These are phyloP conservation scores for Halichoeres trimaculatus DNA, from an alignment of 2,113 vertebrate genomes.

Conservation along the genomic window DNA sequence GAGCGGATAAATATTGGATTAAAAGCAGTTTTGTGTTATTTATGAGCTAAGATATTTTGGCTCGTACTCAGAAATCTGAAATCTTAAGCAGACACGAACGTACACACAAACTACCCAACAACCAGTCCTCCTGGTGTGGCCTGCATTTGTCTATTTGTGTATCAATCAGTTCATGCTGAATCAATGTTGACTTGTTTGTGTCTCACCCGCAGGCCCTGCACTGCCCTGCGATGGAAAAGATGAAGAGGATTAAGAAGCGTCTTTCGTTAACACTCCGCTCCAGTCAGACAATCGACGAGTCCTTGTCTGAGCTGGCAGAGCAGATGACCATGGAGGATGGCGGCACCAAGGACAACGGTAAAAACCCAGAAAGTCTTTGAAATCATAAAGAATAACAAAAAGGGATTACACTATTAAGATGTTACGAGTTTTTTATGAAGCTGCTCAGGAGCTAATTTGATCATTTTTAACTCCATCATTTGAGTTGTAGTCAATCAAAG, in stretches of 20 bases:
- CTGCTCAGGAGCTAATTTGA: too few species aligned
- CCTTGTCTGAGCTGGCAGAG: conserved; percentile 95
- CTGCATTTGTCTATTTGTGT: neutral
- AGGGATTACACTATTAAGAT: too few species aligned
- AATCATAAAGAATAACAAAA: neutral
- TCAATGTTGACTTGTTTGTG: conserved; percentile 1
- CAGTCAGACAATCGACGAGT: conserved; percentile 98
- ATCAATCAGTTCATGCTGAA: neutral
- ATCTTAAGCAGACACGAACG: conserved; percentile 5
- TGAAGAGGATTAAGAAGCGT: conserved; percentile 98
- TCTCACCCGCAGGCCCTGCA: conserved; percentile 81
- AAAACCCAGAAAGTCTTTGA: neutral
- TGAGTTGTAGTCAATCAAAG: too few species aligned
- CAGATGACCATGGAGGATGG: conserved; percentile 99
- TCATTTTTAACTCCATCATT: too few species aligned
- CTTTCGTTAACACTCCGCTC: conserved; percentile 95
- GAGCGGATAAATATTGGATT: conserved; percentile 78
- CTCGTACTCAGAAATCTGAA: neutral
- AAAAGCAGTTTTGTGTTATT: conserved; percentile 77
- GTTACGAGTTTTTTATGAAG: too few species aligned
- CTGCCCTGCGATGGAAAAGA: conserved; percentile 87
- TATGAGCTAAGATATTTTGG: conserved; percentile 69
- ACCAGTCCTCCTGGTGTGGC: conserved; percentile 6
- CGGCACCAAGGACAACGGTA: conserved; percentile 95
- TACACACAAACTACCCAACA: neutral